Percentiles rank a stretch among this genome's conserved stretches.
Evolutionary conservation across 1,140 invertebrate genomes (phyloP).

Genomic region (Tetramorium alpestre): DNA sequence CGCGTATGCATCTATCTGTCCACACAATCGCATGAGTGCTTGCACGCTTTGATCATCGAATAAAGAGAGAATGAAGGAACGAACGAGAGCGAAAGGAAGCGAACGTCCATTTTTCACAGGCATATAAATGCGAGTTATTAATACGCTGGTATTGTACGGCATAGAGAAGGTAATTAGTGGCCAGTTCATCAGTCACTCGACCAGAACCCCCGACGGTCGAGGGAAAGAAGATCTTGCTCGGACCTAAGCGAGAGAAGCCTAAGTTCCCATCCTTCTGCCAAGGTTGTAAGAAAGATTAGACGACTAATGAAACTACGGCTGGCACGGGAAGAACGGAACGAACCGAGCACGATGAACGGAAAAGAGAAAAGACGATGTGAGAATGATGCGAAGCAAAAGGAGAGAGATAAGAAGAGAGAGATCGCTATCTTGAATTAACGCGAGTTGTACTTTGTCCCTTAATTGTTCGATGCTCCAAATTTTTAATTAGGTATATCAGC

Average conservation of each 20-base stretch:
- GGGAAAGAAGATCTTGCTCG: slow-evolving; percentile 64
- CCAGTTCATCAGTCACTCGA: slow-evolving; percentile 82
- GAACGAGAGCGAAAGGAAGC: slow-evolving; percentile 27
- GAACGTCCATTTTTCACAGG: slow-evolving; percentile 81
- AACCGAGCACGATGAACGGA: slow-evolving; percentile 1
- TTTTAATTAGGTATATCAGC: slow-evolving; percentile 78
- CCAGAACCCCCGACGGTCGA: slow-evolving; percentile 72
- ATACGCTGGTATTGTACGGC: slow-evolving; percentile 79
- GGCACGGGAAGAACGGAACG: slow-evolving; percentile 23
- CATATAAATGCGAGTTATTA: slow-evolving; percentile 83
- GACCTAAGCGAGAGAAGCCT: slow-evolving; percentile 65
- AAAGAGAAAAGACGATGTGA: slow-evolving; percentile 7
- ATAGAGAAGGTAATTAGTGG: slow-evolving; percentile 84
- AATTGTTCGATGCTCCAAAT: slow-evolving; percentile 62
- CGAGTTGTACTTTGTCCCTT: slow-evolving; percentile 76
- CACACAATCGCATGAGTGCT: slow-evolving; percentile 41
- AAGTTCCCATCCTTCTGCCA: slow-evolving; percentile 65
- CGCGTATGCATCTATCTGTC: slow-evolving; percentile 34
- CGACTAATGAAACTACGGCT: slow-evolving; percentile 80
- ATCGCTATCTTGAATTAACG: slow-evolving; percentile 76
- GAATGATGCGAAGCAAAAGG: background rate
- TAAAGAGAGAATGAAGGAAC: slow-evolving; percentile 26
- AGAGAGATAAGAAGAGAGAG: slow-evolving; percentile 12
- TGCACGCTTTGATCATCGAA: slow-evolving; percentile 22
- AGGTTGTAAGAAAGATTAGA: slow-evolving; percentile 80